Evolutionary conservation across 2,888 invertebrate genomes (phyloP), one percentile per base, ranked within the genome.

Genomic region (Coleophora flavipennella): DNA sequence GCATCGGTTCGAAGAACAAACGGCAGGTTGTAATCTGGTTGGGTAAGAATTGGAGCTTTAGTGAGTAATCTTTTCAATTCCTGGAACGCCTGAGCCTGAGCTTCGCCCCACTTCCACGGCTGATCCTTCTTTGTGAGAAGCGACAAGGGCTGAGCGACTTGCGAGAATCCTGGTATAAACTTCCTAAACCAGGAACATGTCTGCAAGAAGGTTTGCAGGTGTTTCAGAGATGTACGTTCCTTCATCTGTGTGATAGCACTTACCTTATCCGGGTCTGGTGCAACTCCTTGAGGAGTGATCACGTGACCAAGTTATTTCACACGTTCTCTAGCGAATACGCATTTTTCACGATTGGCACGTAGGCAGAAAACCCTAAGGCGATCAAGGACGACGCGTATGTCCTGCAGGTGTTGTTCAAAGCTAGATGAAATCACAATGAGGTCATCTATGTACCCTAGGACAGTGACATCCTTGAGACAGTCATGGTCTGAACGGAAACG

Each of bases 101-200:
- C 49, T 3, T 25, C 1, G 1, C 25, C 44, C 60, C 61, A 62
- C 3, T 13, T 29, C 59, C 64, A 63, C 1, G 28, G 0, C 10
- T 49, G 35, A 1, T 41, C 44, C 26, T 69, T 67, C 8, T 45
- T 53, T 8, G 59, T 59, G 0, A 67, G 41, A 1, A 38, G 25
- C 0, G 59, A 60, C 4, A 55, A 40, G 1, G 67, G 63, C 36
- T 59, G 39, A 0, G 61, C 53, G 0, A 62, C 44, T n/a, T 43
- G 13, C 0, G 55, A 37, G 20, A 49, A 50, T 10, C 41, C 34
- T n/a, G n/a, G n/a, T n/a, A n/a, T n/a, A 35, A 52, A 53, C 31
- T 49, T 49, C 10, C 57, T 34, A 38, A 53, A 58, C 59, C 61
- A 59, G 2, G 57, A 53, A 41, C 58, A 57, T 10, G 45, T 48